Percentiles rank a stretch among this genome's conserved stretches.
phyloP scores from a whole-genome alignment of 2,888 invertebrate genomes.

The Calliphora vomitoria region DNA sequence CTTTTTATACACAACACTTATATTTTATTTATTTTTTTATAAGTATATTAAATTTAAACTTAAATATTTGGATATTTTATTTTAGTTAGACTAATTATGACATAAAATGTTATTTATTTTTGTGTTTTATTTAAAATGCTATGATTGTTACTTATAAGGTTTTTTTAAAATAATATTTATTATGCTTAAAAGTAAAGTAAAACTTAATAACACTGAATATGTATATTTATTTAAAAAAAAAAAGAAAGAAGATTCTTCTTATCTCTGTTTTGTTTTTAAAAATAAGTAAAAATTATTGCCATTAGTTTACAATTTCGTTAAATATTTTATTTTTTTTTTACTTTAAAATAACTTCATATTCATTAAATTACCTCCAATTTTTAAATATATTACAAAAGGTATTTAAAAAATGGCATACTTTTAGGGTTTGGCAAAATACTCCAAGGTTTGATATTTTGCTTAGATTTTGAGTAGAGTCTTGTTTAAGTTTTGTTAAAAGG shows the following conservation, averaged over 20 bases:
- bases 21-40: background rate
- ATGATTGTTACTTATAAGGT: constrained; percentile 63
- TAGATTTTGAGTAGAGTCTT: background rate
- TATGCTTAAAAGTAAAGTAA: constrained; percentile 18
- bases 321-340: constrained; percentile 64
- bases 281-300: constrained; percentile 81
- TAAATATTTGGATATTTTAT: background rate
- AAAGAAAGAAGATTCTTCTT: background rate
- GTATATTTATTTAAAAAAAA: background rate
- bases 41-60: background rate
- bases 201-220: constrained; percentile 34
- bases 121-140: constrained; percentile 39
- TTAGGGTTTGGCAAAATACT: background rate
- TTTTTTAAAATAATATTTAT: background rate
- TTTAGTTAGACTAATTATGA: background rate
- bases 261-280: constrained; percentile 34
- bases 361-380: too few relatives aligned
- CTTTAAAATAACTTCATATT: background rate
- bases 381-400: too few relatives aligned
- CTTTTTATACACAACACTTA: constrained; percentile 52
- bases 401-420: background rate
- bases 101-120: constrained; percentile 20
- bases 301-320: constrained; percentile 81
- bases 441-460: too few relatives aligned
- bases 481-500: background rate